phyloP scores from a whole-genome alignment of 2,888 invertebrate species.

The Drosophila paracracens region DNA sequence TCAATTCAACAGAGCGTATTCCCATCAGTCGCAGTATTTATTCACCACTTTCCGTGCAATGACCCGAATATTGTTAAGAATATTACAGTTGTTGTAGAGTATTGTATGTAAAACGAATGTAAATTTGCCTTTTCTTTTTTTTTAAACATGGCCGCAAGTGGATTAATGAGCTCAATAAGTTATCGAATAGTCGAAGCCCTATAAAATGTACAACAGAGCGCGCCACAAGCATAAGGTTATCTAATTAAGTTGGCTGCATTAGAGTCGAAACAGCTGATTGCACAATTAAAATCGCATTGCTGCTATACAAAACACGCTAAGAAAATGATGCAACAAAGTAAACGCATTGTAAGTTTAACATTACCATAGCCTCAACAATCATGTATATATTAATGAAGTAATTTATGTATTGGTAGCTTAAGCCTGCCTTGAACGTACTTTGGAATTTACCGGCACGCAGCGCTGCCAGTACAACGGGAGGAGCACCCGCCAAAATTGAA shows the following conservation, averaged over 20 bases:
- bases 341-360: slow-evolving; percentile 55
- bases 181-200: slow-evolving; percentile 2
- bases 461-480: slow-evolving; percentile 46
- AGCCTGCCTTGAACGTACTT: slow-evolving; percentile 51
- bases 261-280: slow-evolving; percentile 41
- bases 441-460: slow-evolving; percentile 57
- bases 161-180: not conserved
- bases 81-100: not conserved
- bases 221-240: not conserved
- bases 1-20: not conserved
- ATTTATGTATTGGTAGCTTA: slow-evolving; percentile 36
- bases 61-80: not conserved
- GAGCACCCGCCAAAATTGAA: slow-evolving; percentile 80
- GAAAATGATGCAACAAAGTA: slow-evolving; percentile 69
- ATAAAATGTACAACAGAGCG: slow-evolving; percentile 22
- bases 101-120: not conserved
- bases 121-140: not conserved
- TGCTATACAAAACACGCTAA: slow-evolving; percentile 36
- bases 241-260: slow-evolving; percentile 30
- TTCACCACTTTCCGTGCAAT: too few relatives aligned
- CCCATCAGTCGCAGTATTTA: not conserved
- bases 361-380: not conserved
- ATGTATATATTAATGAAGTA: not conserved
- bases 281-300: slow-evolving; percentile 28
- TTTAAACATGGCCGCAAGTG: not conserved